Percentiles rank a stretch among this genome's conserved stretches.
Evolutionary conservation across 2,113 vertebrate species (phyloP).

Genomic region (Labeo rohita): DNA sequence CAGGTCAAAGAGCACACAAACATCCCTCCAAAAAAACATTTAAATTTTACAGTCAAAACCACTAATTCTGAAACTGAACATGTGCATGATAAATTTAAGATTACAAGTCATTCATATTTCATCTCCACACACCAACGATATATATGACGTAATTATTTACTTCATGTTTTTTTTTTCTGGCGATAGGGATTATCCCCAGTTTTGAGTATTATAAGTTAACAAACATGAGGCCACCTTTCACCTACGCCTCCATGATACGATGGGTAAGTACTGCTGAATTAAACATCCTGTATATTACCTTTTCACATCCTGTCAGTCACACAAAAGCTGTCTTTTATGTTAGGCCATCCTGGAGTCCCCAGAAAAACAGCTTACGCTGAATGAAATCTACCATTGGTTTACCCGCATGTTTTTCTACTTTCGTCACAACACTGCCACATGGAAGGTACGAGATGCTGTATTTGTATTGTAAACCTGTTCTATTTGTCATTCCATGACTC

Average conservation of each 20-base stretch:
- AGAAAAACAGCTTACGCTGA: slow-evolving; percentile 79
- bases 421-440: slow-evolving; percentile 78
- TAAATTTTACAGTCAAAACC: neutral
- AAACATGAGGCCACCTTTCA: slow-evolving; percentile 79
- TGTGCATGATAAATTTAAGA: neutral
- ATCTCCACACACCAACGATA: neutral
- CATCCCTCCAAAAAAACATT: neutral
- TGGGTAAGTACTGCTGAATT: slow-evolving; percentile 72
- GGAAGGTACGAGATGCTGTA: slow-evolving; percentile 74
- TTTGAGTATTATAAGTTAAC: slow-evolving; percentile 78
- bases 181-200: slow-evolving; percentile 73
- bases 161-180: neutral
- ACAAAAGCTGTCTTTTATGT: neutral
- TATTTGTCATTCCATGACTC: slow-evolving; percentile 39
- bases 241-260: slow-evolving; percentile 81
- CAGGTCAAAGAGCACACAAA: slow-evolving; percentile 49
- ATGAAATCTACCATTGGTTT: slow-evolving; percentile 84
- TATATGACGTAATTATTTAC: neutral
- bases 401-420: slow-evolving; percentile 80
- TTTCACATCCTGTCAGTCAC: neutral
- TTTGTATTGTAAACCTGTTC: neutral
- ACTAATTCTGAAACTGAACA: too few species aligned
- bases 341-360: slow-evolving; percentile 80
- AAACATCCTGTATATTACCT: neutral
- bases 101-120: neutral